Evolutionary conservation across 2,797 vertebrate species (phyloP), one percentile per base, ranked within the genome.

Genomic region (Coilia nasus): DNA sequence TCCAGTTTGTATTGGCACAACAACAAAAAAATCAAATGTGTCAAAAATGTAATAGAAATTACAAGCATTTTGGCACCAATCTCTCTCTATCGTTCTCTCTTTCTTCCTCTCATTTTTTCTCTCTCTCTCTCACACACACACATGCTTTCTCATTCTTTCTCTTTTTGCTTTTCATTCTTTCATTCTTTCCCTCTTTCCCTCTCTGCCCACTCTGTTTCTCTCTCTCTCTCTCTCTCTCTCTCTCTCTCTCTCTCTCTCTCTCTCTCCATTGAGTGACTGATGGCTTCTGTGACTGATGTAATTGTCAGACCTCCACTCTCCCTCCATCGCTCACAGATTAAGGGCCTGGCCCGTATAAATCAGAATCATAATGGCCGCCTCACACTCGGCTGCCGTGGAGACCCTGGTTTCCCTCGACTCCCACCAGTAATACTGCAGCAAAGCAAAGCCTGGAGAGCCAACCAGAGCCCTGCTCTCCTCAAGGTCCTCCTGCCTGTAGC

Each of bases 291-390:
- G 90, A 94, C 92, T 84, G 84, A 86, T 84, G 85, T 93, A 93
- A 95, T 93, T 94, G 94, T 94, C 94, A 94, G 89, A 90, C 93
- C 95, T 95, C 93, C 91, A 92, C 96, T 94, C 93, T 95, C 88
- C 90, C 88, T 88, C 93, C 92, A 90, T 90, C 85, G 90, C 89
- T 88, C 91, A 86, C 91, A 92, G 93, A 95, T 95, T 94, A 92
- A 90, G 92, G 93, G 86, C 67, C 57, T 60, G 91, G 93, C 92
- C 94, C 93, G 93, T 93, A 95, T 94, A 93, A 92, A 86, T 95
- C 87, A 75, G 71, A 87, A 84, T 87, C 88, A 56, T 92, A 94
- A 94, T 94, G 93, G 93, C 91, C 89, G 87, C 83, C 85, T 87
- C 56, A 85, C 82, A 91, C 90, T 78, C 35, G 1, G 67, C 67